Base-by-base conservation (phyloP, 1,140 invertebrate genomes). In the Coboldia fuscipes region DNA sequence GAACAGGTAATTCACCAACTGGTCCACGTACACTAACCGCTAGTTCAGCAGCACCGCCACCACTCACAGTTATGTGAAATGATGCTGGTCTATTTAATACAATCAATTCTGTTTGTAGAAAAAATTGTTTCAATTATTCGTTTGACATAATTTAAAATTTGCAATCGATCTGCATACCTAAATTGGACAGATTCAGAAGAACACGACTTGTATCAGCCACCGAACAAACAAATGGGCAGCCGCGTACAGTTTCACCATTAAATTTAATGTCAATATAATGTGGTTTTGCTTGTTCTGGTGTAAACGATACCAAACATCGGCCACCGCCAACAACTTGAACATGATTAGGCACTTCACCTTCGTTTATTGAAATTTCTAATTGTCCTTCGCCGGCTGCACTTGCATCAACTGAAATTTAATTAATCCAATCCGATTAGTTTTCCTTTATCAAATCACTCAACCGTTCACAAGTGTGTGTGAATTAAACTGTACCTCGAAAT, bases 261-360 rank as follows among this genome's bases (percentile, higher is more conserved):
- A 98, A 97, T 60, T 90, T 96, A 38, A 98, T 96, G 59, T 97
- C 90, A 44, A 99, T 92, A 41, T 81, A 68, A 60, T 98, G 92
- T 18, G 83, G 70, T 43, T 88, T 88, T 7, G 80, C 66, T 37
- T 77, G 68, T 50, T 94, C 88, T 13, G 94, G 93, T 10, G 88
- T 82, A 58, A 97, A 98, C 31, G 83, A 92, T 8, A 24, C n/a
- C 18, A 94, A 66, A 52, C 89, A 96, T 36, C 85, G 68, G 22
- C 89, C 89, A 38, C 86, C 86, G 29, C 88, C 88, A 5, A 96
- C 80, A 29, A 89, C 83, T 57, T 88, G 84, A 14, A 97, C 90
- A 58, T 96, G 86, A 65, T 97, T 97, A 24, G 90, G 90, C 21
- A 96, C 85, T 66, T 93, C 86, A 39, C 90, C 90, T 60, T 96